A percentile compares a stretch with the other conserved stretches of the same genome.
Conservation (phyloP, 2,113 vertebrate genomes). For the Eudyptes chrysolophus region DNA sequence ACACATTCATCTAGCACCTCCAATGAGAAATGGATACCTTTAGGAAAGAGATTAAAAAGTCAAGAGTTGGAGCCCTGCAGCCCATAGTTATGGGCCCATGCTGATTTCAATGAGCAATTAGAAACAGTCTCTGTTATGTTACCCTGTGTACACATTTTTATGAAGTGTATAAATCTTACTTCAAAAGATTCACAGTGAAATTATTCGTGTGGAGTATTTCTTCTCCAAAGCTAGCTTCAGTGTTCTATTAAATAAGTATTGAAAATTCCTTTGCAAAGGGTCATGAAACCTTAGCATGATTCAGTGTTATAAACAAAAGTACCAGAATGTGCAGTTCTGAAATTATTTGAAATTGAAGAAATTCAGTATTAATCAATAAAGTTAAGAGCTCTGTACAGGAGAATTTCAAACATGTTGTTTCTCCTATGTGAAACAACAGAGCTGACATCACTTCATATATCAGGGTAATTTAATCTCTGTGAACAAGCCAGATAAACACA, state of each 20-base stretch:
- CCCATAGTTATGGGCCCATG: background rate
- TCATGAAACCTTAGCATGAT: background rate
- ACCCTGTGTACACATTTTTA: background rate
- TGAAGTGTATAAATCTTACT: background rate
- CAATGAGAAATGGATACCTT: slow-evolving; percentile 11
- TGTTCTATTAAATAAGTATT: background rate
- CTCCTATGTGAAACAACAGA: no score
- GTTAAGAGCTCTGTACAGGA: no score
- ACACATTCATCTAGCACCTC: slow-evolving; percentile 26
- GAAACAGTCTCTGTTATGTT: background rate
- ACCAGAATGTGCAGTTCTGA: background rate
- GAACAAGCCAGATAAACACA: no score
- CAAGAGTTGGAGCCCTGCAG: background rate
- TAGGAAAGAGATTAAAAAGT: slow-evolving; percentile 16
- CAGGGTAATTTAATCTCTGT: no score
- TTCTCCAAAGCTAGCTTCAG: background rate
- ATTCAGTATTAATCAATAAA: no score
- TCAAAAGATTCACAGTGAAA: background rate
- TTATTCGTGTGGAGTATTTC: background rate
- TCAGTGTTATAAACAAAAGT: background rate
- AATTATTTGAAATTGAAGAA: background rate
- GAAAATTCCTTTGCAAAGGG: background rate
- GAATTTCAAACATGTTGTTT: no score
- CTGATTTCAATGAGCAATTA: slow-evolving; percentile 32
- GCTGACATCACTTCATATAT: no score